phyloP scores from a whole-genome alignment of 2,888 invertebrate species.

The Hypselothyrea guttata region DNA sequence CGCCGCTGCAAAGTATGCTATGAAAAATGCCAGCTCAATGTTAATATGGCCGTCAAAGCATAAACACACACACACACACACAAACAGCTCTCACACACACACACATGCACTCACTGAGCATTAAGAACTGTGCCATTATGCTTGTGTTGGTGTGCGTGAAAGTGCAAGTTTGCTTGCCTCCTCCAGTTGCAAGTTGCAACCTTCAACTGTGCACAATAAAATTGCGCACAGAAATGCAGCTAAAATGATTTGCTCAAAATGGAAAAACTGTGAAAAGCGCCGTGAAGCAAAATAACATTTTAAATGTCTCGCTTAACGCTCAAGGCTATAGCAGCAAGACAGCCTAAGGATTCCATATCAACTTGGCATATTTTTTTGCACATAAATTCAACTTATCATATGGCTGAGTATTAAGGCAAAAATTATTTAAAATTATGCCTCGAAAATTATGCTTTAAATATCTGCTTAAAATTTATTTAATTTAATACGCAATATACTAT shows the following conservation, averaged over 20 bases:
- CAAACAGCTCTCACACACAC: conserved; percentile 1
- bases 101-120: conserved; percentile 13
- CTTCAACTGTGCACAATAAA: conserved; percentile 69
- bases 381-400: conserved; percentile 10
- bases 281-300: conserved; percentile 51
- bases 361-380: too few species aligned
- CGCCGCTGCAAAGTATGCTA: too few species aligned
- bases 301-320: conserved; percentile 37
- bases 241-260: conserved; percentile 67
- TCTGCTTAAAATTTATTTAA: too few species aligned
- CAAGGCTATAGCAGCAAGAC: background rate
- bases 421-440: too few species aligned
- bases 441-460: too few species aligned
- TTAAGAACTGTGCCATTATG: conserved; percentile 28
- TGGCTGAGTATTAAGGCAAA: too few species aligned
- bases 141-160: conserved; percentile 41
- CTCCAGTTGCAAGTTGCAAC: conserved; percentile 49
- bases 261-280: conserved; percentile 60
- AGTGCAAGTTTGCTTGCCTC: conserved; percentile 62
- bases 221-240: conserved; percentile 59
- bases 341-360: too few species aligned
- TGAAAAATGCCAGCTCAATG: conserved; percentile 63
- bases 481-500: too few species aligned
- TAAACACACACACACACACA: conserved; percentile 32
- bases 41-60: conserved; percentile 65